These are phyloP conservation scores for Mythimna vitellina DNA, from an alignment of 2,888 invertebrate genomes.

Conservation along the genomic window DNA sequence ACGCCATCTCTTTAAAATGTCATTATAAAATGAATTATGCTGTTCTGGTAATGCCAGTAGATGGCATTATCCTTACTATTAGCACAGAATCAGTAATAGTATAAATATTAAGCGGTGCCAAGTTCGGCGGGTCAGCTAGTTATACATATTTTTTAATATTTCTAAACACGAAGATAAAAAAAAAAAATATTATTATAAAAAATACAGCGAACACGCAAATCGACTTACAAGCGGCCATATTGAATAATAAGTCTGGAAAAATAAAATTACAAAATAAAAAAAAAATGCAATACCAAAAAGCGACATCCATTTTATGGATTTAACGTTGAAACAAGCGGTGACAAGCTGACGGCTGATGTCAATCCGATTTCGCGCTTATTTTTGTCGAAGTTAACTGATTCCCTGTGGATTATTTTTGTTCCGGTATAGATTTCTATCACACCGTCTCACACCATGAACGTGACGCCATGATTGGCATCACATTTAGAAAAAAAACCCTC, in stretches of 20 bases:
- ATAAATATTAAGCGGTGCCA: no score
- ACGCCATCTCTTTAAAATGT: no score
- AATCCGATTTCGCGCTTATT: conserved; percentile 17
- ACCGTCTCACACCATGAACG: not conserved
- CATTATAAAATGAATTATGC: no score
- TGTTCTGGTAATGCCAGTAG: no score
- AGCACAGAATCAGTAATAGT: no score
- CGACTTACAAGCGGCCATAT: not conserved
- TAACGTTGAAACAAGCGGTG: conserved; percentile 5
- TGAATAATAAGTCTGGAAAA: not conserved
- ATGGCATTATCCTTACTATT: no score
- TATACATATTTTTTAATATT: no score
- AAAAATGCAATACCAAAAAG: not conserved
- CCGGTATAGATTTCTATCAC: not conserved
- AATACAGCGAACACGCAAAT: not conserved
- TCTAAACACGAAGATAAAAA: not conserved
- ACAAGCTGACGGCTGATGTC: conserved; percentile 12
- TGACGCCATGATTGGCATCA: no score
- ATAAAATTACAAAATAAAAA: not conserved
- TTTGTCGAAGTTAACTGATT: conserved; percentile 25
- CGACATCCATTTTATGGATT: conserved; percentile 5
- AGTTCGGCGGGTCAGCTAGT: no score
- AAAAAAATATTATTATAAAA: not conserved
- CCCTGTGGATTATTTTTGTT: conserved; percentile 22
- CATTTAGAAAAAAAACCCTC: no score